A percentile compares a stretch with the other conserved stretches of the same genome.
These are phyloP conservation scores for Todiramphus chloris DNA, from an alignment of 2,113 vertebrate species.

Conservation along the genomic window DNA sequence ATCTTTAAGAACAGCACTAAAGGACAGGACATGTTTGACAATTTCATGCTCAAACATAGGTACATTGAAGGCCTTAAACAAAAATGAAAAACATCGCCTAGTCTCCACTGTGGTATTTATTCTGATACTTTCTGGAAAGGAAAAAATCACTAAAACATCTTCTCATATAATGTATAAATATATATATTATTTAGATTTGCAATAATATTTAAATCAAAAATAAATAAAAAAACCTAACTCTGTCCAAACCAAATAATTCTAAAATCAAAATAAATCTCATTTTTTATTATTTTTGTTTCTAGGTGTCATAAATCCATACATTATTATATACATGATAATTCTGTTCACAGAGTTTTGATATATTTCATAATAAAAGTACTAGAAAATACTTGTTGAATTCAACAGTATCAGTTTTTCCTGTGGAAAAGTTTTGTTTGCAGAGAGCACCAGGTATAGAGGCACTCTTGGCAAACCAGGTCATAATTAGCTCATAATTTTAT, in stretches of 20 bases:
- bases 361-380: background rate
- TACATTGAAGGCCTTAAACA: background rate
- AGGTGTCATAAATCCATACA: background rate
- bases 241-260: fast-evolving
- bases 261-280: background rate
- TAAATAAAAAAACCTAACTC: background rate
- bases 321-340: background rate
- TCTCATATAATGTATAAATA: background rate
- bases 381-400: background rate
- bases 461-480: too few species aligned
- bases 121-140: background rate
- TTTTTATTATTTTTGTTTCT: background rate
- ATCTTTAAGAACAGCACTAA: background rate
- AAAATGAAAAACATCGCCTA: background rate
- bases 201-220: background rate
- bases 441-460: fast-evolving
- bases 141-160: background rate
- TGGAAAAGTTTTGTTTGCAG: background rate
- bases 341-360: background rate
- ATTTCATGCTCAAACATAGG: background rate
- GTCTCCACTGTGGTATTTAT: background rate
- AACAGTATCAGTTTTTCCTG: background rate
- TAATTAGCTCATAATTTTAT: background rate
- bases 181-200: background rate
- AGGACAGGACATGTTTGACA: background rate